Base-by-base conservation (phyloP, 37 sponge, comb jelly and placozoan species). In the Lycopodina hypogea region DNA sequence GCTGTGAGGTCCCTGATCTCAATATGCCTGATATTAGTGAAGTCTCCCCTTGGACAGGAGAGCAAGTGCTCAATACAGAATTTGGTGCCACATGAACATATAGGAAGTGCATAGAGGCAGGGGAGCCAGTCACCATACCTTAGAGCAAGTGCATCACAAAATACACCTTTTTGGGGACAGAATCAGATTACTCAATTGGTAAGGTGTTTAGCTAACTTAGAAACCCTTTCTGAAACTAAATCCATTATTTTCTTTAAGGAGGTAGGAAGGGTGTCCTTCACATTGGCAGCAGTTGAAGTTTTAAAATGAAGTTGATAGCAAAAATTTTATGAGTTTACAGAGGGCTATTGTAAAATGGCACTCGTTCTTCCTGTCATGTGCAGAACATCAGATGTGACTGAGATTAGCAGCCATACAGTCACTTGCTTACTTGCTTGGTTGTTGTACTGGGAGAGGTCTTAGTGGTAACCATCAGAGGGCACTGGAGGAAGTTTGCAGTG, bases 61-160 rank as follows among this genome's bases (percentile, higher is more conserved):
- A 81, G 72, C n/a, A 74, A 52, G 59, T 81, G 82, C 59, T 81
- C 74, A 22, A 58, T 41, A 56, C 73, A 60, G 32, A 81, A n/a
- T n/a, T n/a, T n/a, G n/a, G n/a, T n/a, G n/a, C n/a, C n/a, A n/a
- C n/a, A n/a, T n/a, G n/a, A n/a, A 72, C n/a, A n/a, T n/a, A n/a
- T n/a, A n/a, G n/a, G n/a, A n/a, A n/a, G n/a, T n/a, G n/a, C n/a
- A n/a, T n/a, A n/a, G n/a, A n/a, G n/a, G n/a, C n/a, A n/a, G n/a
- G n/a, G n/a, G n/a, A n/a, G n/a, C n/a, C n/a, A n/a, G n/a, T n/a
- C n/a, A n/a, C n/a, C n/a, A n/a, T n/a, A n/a, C n/a, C n/a, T n/a
- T n/a, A n/a, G n/a, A n/a, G n/a, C n/a, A n/a, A n/a, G n/a, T n/a
- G n/a, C n/a, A n/a, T n/a, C n/a, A n/a, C 53, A 18, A 15, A 52